Percentiles rank a stretch among this genome's conserved stretches.
phyloP scores from a whole-genome alignment of 1,140 invertebrate species.

The Eriocheir sinensis region DNA sequence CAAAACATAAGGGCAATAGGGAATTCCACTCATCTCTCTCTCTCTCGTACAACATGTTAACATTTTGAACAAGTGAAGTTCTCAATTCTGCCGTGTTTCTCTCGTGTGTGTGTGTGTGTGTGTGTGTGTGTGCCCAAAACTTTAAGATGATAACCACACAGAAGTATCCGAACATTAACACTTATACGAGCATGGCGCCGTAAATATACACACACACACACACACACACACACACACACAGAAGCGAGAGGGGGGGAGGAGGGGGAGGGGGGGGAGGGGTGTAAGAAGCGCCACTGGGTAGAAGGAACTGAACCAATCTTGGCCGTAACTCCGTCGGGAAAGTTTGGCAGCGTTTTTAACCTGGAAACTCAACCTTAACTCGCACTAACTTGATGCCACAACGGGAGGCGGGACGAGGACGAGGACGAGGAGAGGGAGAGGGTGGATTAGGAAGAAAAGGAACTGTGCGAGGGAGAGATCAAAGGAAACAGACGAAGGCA shows the following conservation, averaged over 20 bases:
- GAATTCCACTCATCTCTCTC: no score
- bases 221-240: slow-evolving; percentile 38
- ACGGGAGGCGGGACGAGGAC: not conserved
- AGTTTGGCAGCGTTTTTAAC: not conserved
- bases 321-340: not conserved
- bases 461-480: not conserved
- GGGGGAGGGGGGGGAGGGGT: not conserved
- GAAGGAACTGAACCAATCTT: slow-evolving; percentile 22
- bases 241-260: not conserved
- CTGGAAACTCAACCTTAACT: not conserved
- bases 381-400: not conserved
- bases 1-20: not conserved
- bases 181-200: no score
- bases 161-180: not conserved
- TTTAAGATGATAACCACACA: no score
- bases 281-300: not conserved
- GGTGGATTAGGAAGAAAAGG: not conserved
- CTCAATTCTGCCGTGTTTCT: no score
- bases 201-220: slow-evolving; percentile 39
- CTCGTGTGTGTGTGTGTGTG: no score
- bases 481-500: no score
- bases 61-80: no score
- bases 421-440: not conserved
- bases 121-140: no score
- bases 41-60: no score